phyloP scores from a whole-genome alignment of 2,113 vertebrate genomes.

The Paedocypris sp. region DNA sequence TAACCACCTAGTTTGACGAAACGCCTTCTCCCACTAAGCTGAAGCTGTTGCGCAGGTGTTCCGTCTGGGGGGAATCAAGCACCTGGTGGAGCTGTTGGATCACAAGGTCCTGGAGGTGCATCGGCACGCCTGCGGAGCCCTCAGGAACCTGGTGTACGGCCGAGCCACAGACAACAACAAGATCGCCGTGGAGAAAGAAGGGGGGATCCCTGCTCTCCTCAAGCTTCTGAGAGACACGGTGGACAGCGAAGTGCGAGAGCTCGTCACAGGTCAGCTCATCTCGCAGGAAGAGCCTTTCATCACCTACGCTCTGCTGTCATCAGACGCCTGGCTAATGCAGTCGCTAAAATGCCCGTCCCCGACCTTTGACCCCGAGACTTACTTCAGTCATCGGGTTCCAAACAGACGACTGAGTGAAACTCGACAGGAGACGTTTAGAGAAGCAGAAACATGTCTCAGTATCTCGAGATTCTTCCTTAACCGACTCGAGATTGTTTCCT shows the following conservation, averaged over 20 bases:
- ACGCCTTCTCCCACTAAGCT: too few relatives aligned
- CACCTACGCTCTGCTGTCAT: not conserved
- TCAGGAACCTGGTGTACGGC: slow-evolving; percentile 91
- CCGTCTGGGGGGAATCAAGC: slow-evolving; percentile 84
- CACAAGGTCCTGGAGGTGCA: slow-evolving; percentile 91
- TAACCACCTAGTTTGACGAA: too few relatives aligned
- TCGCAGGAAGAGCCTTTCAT: not conserved
- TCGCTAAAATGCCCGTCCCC: too few relatives aligned
- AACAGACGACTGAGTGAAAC: too few relatives aligned
- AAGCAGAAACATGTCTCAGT: too few relatives aligned
- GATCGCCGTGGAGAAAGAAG: slow-evolving; percentile 84
- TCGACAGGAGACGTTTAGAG: too few relatives aligned
- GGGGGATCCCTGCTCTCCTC: slow-evolving; percentile 84
- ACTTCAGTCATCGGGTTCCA: too few relatives aligned
- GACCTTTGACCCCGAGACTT: too few relatives aligned
- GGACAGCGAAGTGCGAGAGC: slow-evolving; percentile 86
- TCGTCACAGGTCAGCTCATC: slow-evolving; percentile 85
- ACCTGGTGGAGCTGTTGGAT: slow-evolving; percentile 90
- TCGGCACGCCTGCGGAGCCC: slow-evolving; percentile 85
- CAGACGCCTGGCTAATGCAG: too few relatives aligned
- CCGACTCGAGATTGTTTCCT: too few relatives aligned
- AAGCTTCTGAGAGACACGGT: slow-evolving; percentile 83
- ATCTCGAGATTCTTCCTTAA: too few relatives aligned
- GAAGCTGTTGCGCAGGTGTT: slow-evolving; percentile 72
- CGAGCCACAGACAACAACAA: slow-evolving; percentile 95